These are phyloP conservation scores for Xiphorhynchus erythropygius DNA, from an alignment of 2,797 vertebrate species.

Conservation along the genomic window DNA sequence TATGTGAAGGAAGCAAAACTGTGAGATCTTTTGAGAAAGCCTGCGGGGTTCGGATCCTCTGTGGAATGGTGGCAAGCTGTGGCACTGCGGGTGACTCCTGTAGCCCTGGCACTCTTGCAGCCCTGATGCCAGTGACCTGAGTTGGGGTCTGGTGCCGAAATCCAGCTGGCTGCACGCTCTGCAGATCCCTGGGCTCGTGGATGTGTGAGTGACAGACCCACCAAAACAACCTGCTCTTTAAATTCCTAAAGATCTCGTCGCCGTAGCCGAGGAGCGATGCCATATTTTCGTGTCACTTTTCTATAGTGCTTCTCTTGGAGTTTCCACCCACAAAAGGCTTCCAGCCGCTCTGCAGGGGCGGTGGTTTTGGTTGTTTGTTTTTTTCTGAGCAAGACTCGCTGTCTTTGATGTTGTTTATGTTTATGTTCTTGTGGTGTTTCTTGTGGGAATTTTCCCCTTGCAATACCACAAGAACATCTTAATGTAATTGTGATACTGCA, in stretches of 20 bases:
- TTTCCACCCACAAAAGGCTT: background rate
- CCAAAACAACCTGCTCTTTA: background rate
- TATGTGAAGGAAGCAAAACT: background rate
- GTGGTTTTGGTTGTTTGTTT: background rate
- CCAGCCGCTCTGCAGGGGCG: background rate
- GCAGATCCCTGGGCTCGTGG: background rate
- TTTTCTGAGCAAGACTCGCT: background rate
- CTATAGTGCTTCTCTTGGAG: background rate
- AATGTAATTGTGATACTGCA: background rate
- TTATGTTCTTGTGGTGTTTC: background rate
- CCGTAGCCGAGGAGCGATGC: background rate
- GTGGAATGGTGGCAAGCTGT: background rate
- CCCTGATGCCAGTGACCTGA: fast-evolving
- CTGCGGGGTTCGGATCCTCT: fast-evolving
- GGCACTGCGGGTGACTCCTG: too few species aligned
- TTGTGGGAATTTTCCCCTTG: background rate
- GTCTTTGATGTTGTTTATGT: constrained; percentile 9
- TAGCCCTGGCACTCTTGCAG: background rate
- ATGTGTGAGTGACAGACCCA: fast-evolving
- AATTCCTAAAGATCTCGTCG: background rate
- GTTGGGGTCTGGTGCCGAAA: background rate
- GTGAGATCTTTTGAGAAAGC: background rate
- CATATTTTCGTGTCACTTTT: background rate
- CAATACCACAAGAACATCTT: background rate
- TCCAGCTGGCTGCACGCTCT: background rate